phyloP scores from a whole-genome alignment of 2,888 invertebrate genomes.

The Hirtodrosophila cameraria region DNA sequence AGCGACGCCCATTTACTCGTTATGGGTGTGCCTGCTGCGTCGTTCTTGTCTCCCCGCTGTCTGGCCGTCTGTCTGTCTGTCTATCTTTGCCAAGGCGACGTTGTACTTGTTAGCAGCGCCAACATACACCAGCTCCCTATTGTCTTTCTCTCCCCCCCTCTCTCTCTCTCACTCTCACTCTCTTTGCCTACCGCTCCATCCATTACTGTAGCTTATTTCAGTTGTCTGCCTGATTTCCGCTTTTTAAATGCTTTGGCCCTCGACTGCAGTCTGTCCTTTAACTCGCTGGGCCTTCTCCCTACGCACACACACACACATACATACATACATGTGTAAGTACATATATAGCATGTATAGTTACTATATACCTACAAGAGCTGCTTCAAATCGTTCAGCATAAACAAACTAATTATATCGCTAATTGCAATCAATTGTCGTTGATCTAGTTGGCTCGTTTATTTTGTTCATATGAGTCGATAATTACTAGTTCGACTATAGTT shows the following conservation, averaged over 20 bases:
- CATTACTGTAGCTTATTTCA: constrained; percentile 47
- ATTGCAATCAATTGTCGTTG: too few relatives aligned
- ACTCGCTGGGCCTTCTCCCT: constrained; percentile 1
- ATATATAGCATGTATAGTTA: too few relatives aligned
- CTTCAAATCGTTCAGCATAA: too few relatives aligned
- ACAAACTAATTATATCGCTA: too few relatives aligned
- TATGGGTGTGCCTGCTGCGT: too few relatives aligned
- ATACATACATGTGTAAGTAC: constrained; percentile 14
- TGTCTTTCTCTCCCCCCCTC: neutral
- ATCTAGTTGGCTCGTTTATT: too few relatives aligned
- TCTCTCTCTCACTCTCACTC: neutral
- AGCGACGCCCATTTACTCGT: neutral
- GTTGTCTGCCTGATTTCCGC: constrained; percentile 75
- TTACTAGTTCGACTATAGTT: too few relatives aligned
- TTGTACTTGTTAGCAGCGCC: constrained; percentile 35
- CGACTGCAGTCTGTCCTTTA: constrained; percentile 50
- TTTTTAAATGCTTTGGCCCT: constrained; percentile 72
- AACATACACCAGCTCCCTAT: neutral
- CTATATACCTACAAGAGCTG: too few relatives aligned
- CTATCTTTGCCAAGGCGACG: constrained; percentile 13
- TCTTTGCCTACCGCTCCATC: constrained; percentile 13
- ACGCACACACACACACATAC: constrained; percentile 14
- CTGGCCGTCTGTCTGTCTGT: constrained; percentile 5
- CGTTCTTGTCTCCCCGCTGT: constrained; percentile 4
- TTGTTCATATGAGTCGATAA: too few relatives aligned